phyloP scores from a whole-genome alignment of 2,888 invertebrate species.

The Mactromeris polynyma region DNA sequence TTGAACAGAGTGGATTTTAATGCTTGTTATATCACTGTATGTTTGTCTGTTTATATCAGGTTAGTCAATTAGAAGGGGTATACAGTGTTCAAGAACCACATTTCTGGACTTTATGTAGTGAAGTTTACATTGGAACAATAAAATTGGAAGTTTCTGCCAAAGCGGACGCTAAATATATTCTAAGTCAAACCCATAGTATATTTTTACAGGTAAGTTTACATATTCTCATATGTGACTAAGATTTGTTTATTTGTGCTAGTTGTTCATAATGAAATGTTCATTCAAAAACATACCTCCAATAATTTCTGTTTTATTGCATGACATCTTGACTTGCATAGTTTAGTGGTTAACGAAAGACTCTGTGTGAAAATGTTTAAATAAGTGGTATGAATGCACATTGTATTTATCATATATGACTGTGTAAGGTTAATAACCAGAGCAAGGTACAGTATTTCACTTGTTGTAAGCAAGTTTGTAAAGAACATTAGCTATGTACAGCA shows the following conservation, averaged over 20 bases:
- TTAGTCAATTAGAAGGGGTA: conserved; percentile 95
- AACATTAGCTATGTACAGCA: too few relatives aligned
- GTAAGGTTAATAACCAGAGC: too few relatives aligned
- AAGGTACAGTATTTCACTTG: too few relatives aligned
- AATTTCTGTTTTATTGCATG: too few relatives aligned
- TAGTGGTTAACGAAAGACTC: too few relatives aligned
- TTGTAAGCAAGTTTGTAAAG: too few relatives aligned
- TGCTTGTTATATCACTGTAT: neutral
- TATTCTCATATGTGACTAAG: neutral
- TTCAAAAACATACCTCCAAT: conserved; percentile 8
- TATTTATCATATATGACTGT: too few relatives aligned
- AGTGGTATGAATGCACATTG: too few relatives aligned
- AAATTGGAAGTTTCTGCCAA: conserved; percentile 98
- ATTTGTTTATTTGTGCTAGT: neutral
- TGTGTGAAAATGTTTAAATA: too few relatives aligned
- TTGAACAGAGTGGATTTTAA: too few relatives aligned
- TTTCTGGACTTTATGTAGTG: conserved; percentile 99
- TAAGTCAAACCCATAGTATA: conserved; percentile 97
- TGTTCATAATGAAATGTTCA: neutral
- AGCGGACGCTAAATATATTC: conserved; percentile 96
- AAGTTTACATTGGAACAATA: conserved; percentile 96
- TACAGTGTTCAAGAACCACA: conserved; percentile 98
- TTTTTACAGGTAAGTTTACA: conserved; percentile 91
- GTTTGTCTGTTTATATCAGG: conserved; percentile 73
- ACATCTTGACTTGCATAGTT: too few relatives aligned